Evolutionary conservation across 64 coral and sea anemone species (phyloP).

Genomic region (Montipora capricornis): DNA sequence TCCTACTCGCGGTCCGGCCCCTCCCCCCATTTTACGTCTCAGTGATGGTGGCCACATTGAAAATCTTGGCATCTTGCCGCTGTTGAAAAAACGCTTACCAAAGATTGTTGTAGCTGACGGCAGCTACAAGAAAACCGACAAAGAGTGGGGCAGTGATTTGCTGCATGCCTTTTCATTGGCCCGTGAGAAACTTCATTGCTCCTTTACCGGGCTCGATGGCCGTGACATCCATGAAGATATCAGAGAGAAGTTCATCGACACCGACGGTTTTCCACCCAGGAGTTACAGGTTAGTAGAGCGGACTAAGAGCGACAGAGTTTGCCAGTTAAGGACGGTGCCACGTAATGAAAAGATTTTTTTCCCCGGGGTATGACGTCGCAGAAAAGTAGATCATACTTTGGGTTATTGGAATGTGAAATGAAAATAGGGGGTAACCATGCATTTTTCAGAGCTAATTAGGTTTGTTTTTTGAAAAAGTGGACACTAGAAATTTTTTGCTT

Average conservation of each 20-base stretch:
- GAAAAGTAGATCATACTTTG: too few relatives aligned
- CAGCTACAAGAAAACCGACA: not conserved
- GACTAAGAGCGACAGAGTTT: too few relatives aligned
- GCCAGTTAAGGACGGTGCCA: too few relatives aligned
- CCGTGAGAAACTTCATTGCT: conserved; percentile 73
- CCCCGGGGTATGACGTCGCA: too few relatives aligned
- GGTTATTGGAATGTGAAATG: too few relatives aligned
- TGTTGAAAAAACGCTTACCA: conserved; percentile 75
- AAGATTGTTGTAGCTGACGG: conserved; percentile 85
- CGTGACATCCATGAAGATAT: conserved; percentile 81
- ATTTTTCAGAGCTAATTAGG: too few relatives aligned
- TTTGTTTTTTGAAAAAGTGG: too few relatives aligned
- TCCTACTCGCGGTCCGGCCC: conserved; percentile 68
- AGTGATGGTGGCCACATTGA: conserved; percentile 88
- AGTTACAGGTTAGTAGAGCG: conserved; percentile 23
- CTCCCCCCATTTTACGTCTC: conserved; percentile 74
- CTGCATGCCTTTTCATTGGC: conserved; percentile 75
- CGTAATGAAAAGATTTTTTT: too few relatives aligned
- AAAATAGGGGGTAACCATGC: too few relatives aligned
- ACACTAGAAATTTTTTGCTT: too few relatives aligned
- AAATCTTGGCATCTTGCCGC: conserved; percentile 69
- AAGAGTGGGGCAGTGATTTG: conserved; percentile 1
- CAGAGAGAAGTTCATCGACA: not conserved
- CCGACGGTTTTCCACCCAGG: not conserved
- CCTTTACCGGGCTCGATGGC: conserved; percentile 75